Conservation (phyloP, 2,888 invertebrate species). For the Erebia ligea region DNA sequence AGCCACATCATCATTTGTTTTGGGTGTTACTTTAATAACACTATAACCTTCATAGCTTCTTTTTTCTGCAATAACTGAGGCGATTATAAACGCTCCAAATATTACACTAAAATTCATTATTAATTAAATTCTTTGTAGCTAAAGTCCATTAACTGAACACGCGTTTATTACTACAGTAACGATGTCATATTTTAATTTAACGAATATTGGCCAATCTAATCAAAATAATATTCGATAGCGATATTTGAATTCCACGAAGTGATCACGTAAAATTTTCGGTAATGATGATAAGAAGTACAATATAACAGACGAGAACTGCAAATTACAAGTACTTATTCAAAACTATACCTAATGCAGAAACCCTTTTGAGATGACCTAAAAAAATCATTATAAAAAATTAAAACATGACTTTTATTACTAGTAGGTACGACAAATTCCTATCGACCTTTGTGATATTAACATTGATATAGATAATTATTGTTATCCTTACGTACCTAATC, state of each 20-base stretch:
- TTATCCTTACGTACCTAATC: no score
- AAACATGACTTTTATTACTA: no score
- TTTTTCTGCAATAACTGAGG: conserved; percentile 39
- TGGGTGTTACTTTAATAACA: conserved; percentile 81
- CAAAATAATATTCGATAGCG: conserved; percentile 35
- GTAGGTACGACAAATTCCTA: no score
- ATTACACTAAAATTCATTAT: conserved; percentile 51
- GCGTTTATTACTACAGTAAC: conserved; percentile 22
- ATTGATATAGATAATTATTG: no score
- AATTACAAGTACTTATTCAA: no score
- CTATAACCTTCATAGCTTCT: conserved; percentile 82
- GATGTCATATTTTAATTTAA: conserved; percentile 20
- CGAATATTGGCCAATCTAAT: conserved; percentile 34
- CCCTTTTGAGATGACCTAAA: no score
- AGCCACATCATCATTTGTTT: conserved; percentile 71
- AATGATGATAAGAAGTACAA: neutral
- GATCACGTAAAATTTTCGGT: neutral
- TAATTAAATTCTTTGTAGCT: conserved; percentile 13
- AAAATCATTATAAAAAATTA: no score
- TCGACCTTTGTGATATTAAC: no score
- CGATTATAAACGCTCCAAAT: conserved; percentile 43
- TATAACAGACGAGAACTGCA: neutral
- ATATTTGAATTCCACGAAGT: conserved; percentile 11
- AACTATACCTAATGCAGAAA: no score
- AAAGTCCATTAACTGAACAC: conserved; percentile 25